These are phyloP conservation scores for Hyla sarda DNA, from an alignment of 2,113 vertebrate species.

Conservation along the genomic window DNA sequence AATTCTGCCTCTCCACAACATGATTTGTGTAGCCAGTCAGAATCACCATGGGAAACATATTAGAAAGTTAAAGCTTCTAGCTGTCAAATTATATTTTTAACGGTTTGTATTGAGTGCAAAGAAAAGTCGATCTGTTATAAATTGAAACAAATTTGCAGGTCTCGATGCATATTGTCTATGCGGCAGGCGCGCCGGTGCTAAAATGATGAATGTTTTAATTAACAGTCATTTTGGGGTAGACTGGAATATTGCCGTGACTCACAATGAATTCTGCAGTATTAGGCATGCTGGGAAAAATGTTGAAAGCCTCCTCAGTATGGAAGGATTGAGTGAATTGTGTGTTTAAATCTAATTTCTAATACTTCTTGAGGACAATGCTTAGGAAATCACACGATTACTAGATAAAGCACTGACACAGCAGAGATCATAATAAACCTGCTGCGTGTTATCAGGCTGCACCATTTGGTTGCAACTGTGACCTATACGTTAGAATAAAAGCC, in stretches of 20 bases:
- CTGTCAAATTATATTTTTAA: no score
- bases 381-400: slow-evolving; percentile 7
- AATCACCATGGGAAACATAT: no score
- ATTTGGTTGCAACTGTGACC: neutral
- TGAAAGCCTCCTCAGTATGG: neutral
- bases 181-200: neutral
- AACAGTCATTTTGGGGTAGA: slow-evolving; percentile 18
- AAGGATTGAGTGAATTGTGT: neutral
- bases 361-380: neutral
- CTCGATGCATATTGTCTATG: neutral
- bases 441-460: slow-evolving; percentile 12
- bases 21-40: no score
- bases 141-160: neutral
- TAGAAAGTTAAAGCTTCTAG: neutral
- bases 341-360: slow-evolving; percentile 19
- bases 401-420: slow-evolving; percentile 10
- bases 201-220: slow-evolving; percentile 50
- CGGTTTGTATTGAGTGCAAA: no score
- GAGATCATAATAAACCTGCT: slow-evolving; percentile 14
- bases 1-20: no score
- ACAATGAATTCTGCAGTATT: slow-evolving; percentile 3
- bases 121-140: neutral
- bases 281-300: neutral
- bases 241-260: neutral
- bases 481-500: neutral